These are phyloP conservation scores for Gephyroberyx darwinii DNA, from an alignment of 2,797 vertebrate species.

Conservation along the genomic window DNA sequence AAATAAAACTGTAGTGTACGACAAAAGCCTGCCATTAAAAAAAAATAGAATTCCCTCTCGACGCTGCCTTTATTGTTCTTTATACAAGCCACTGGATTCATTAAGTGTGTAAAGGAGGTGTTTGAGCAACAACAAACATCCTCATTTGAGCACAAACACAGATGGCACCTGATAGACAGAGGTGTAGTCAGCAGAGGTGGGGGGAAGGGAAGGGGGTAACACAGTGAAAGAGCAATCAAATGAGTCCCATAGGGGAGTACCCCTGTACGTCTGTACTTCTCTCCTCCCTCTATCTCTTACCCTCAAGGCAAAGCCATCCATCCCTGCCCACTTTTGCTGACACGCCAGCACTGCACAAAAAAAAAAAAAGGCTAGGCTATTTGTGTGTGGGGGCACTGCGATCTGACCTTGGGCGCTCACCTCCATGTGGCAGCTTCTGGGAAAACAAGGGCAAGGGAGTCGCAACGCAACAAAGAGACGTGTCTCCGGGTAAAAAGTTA, in stretches of 20 bases:
- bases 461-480: constrained; percentile 25
- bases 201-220: constrained; percentile 8
- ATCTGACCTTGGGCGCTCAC: constrained; percentile 67
- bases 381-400: constrained; percentile 48
- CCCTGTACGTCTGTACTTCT: constrained; percentile 34
- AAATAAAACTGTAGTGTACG: constrained; percentile 9
- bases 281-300: constrained; percentile 42
- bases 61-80: constrained; percentile 43
- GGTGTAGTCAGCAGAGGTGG: constrained; percentile 20
- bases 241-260: constrained; percentile 60
- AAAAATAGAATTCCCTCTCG: constrained; percentile 33
- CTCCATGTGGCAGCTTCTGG: constrained; percentile 50
- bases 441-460: constrained; percentile 43
- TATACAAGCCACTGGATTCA: constrained; percentile 48
- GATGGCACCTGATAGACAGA: constrained; percentile 67
- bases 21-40: constrained; percentile 17
- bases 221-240: constrained; percentile 66
- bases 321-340: constrained; percentile 70
- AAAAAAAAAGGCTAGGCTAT: constrained; percentile 41
- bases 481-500: constrained; percentile 21
- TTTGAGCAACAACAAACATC: constrained; percentile 60
- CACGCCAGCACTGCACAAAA: constrained; percentile 39
- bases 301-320: constrained; percentile 65
- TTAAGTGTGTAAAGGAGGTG: constrained; percentile 67
- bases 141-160: constrained; percentile 62